Conservation (phyloP, 2,113 vertebrate species). For the Calyptommatus sinebrachiatus region DNA sequence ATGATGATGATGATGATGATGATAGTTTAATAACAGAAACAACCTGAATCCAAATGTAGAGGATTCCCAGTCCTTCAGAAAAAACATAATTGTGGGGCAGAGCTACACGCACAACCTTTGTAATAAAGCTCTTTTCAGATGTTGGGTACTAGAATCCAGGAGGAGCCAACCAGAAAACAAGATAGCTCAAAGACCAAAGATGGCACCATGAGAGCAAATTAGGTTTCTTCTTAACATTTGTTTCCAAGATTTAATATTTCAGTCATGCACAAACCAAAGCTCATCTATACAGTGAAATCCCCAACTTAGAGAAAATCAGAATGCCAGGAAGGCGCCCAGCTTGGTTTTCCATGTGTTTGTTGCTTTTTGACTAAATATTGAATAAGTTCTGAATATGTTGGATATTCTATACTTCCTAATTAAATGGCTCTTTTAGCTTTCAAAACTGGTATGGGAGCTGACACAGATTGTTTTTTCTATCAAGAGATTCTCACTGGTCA, state of each 20-base stretch:
- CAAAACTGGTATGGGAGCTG: no score
- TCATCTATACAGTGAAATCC: neutral
- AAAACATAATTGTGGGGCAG: neutral
- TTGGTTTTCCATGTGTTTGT: neutral
- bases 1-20: conserved; percentile 44
- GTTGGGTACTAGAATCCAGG: neutral
- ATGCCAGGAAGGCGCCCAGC: neutral
- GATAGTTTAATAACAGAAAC: conserved; percentile 40
- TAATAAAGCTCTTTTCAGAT: neutral
- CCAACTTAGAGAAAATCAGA: neutral
- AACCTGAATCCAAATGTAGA: conserved; percentile 2
- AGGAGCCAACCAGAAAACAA: neutral
- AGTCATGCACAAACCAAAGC: neutral
- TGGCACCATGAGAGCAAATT: neutral
- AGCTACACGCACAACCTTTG: neutral
- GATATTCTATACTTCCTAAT: neutral
- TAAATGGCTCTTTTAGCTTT: neutral
- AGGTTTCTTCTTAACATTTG: neutral
- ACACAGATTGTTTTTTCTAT: neutral
- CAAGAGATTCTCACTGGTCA: no score
- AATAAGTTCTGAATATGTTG: neutral
- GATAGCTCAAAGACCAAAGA: neutral
- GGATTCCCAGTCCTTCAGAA: neutral
- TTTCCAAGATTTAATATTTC: neutral
- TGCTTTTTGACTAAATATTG: neutral